A percentile compares a stretch with the other conserved stretches of the same genome.
Evolutionary conservation across 2,113 vertebrate species (phyloP).

Genomic region (Syngnathus typhle): DNA sequence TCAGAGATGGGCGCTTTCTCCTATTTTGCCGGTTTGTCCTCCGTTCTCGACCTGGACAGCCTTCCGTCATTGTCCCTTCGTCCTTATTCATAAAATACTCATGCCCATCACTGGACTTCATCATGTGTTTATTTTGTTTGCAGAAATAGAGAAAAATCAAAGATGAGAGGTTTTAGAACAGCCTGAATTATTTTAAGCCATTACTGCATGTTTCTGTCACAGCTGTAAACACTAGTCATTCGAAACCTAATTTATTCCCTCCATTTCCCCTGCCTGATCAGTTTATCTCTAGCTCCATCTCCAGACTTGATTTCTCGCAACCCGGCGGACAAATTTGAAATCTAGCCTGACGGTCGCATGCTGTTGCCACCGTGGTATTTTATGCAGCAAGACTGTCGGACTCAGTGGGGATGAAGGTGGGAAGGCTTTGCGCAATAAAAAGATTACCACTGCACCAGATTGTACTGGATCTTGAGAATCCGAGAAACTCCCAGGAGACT

Average conservation of each 20-base stretch:
- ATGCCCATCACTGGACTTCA: neutral
- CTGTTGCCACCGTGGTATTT: constrained; percentile 25
- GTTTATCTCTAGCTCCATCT: constrained; percentile 10
- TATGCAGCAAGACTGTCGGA: constrained; percentile 22
- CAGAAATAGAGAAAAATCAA: neutral
- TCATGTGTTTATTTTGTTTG: constrained; percentile 18
- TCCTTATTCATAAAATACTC: too few species aligned
- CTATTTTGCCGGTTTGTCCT: too few species aligned
- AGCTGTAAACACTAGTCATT: constrained; percentile 16
- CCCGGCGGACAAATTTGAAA: constrained; percentile 27
- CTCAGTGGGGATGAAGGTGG: neutral
- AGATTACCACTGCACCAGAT: constrained; percentile 24
- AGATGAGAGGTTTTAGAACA: neutral
- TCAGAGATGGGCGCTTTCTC: too few species aligned
- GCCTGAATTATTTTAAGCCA: neutral
- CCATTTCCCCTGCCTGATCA: neutral
- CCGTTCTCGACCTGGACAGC: too few species aligned
- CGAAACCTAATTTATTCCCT: constrained; percentile 26
- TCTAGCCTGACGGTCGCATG: constrained; percentile 13
- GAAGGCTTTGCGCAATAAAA: neutral
- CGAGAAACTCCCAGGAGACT: constrained; percentile 3
- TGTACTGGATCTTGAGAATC: constrained; percentile 14
- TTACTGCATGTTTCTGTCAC: neutral
- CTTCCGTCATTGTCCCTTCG: too few species aligned
- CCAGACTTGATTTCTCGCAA: constrained; percentile 18